Evolutionary conservation across 2,797 vertebrate species (phyloP).

Genomic region (Sphenopsis melanotis): DNA sequence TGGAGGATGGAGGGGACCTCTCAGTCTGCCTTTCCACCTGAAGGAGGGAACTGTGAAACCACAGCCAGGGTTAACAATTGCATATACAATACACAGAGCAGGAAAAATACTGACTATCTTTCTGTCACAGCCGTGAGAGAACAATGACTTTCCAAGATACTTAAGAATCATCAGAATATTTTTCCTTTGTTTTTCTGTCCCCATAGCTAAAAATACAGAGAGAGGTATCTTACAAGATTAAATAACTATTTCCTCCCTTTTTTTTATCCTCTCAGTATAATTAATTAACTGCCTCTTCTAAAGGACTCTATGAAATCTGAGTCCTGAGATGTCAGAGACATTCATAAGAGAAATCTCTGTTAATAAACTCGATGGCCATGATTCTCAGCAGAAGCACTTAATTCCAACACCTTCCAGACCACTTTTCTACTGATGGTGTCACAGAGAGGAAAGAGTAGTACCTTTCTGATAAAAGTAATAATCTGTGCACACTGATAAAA

Average conservation of each 20-base stretch:
- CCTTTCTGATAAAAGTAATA: not conserved
- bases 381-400: not conserved
- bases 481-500: not conserved
- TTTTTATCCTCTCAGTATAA: not conserved
- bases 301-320: not conserved
- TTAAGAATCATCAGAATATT: not conserved
- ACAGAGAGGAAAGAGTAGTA: not conserved
- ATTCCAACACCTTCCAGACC: not conserved
- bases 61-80: not conserved
- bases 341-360: not conserved
- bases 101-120: not conserved
- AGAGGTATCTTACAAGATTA: not conserved
- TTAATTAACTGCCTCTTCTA: not conserved
- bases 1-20: not conserved
- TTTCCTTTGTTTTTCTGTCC: not conserved
- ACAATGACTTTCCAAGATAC: not conserved
- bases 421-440: not conserved
- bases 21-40: not conserved
- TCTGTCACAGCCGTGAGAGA: not conserved
- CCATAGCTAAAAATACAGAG: not conserved
- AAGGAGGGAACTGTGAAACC: not conserved
- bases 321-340: not conserved
- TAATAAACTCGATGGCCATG: not conserved
- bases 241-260: not conserved
- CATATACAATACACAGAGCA: fast-evolving